Percentiles rank a stretch among this genome's conserved stretches.
Evolutionary conservation across 2,797 vertebrate species (phyloP).

Genomic region (Holocentrus rufus): DNA sequence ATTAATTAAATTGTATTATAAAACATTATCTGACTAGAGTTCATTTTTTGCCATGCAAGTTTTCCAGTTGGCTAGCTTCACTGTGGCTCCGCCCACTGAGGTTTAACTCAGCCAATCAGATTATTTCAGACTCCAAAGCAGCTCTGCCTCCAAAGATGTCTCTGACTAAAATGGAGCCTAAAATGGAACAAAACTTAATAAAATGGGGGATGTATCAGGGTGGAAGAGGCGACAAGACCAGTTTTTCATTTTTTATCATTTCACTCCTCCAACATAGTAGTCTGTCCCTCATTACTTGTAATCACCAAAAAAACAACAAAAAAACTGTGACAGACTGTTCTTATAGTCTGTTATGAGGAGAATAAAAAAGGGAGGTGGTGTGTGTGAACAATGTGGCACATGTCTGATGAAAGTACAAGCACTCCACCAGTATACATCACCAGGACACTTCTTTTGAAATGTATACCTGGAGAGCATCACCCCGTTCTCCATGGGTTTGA

Average conservation of each 20-base stretch:
- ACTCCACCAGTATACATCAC: conserved; percentile 19
- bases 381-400: conserved; percentile 27
- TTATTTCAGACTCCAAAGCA: no score
- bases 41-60: no score
- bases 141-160: no score
- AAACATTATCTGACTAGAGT: no score
- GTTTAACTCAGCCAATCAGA: no score
- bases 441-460: conserved; percentile 18
- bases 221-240: no score
- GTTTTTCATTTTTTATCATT: no score
- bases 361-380: background rate
- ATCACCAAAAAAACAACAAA: background rate
- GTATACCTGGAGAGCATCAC: background rate
- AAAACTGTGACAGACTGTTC: background rate
- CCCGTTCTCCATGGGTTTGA: background rate
- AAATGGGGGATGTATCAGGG: background rate
- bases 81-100: no score
- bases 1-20: no score
- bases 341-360: background rate
- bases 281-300: background rate
- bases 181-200: conserved; percentile 1
- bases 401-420: conserved; percentile 20
- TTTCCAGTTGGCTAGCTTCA: no score
- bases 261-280: conserved; percentile 15
- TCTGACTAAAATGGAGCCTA: background rate